These are phyloP conservation scores for Agrotis exclamationis DNA, from an alignment of 2,888 invertebrate genomes.

Conservation along the genomic window DNA sequence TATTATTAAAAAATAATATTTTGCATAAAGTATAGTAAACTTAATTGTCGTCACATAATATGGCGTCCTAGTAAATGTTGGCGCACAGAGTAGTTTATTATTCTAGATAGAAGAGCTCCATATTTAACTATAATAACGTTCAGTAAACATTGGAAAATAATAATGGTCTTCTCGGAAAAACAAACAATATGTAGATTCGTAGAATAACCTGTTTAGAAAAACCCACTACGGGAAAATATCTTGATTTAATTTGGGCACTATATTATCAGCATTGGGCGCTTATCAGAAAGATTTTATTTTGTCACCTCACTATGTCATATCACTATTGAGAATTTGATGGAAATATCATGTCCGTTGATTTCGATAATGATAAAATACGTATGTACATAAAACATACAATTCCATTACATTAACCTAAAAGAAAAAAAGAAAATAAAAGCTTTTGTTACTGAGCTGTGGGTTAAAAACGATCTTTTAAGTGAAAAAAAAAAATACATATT, in stretches of 20 bases:
- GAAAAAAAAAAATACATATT: too few species aligned
- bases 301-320: constrained; percentile 14
- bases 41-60: too few species aligned
- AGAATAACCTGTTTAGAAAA: not conserved
- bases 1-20: too few species aligned
- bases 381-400: not conserved
- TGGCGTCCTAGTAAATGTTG: too few species aligned
- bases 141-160: not conserved
- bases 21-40: too few species aligned
- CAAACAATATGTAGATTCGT: too few species aligned
- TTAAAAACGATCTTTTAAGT: too few species aligned
- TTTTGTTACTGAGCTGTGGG: too few species aligned
- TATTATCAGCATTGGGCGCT: constrained; percentile 19
- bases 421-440: too few species aligned
- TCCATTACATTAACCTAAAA: too few species aligned
- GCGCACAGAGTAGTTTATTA: too few species aligned
- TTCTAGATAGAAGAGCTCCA: too few species aligned
- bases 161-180: constrained; percentile 8
- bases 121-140: not conserved
- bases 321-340: constrained; percentile 31
- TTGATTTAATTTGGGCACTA: constrained; percentile 23
- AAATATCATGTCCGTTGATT: constrained; percentile 19
- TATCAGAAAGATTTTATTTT: constrained; percentile 33
- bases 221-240: not conserved
- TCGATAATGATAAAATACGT: constrained; percentile 17